A percentile compares a stretch with the other conserved stretches of the same genome.
Evolutionary conservation across 2,113 vertebrate species (phyloP).

Genomic region (Siniperca knerii): DNA sequence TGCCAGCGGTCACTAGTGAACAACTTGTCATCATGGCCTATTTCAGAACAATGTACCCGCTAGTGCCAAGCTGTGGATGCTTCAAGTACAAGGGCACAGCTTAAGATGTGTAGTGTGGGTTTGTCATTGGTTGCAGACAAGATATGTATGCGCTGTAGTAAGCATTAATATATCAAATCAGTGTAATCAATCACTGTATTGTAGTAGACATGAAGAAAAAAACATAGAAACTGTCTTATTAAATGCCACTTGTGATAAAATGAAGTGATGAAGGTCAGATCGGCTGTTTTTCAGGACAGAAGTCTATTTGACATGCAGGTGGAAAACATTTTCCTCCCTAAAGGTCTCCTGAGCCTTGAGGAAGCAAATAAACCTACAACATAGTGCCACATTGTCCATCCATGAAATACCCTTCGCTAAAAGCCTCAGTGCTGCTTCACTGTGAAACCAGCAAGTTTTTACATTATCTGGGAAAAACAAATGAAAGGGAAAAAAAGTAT

Average conservation of each 20-base stretch:
- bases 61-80: conserved; percentile 40
- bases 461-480: neutral
- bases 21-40: conserved; percentile 76
- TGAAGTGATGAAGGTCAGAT: conserved; percentile 57
- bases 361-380: conserved; percentile 43
- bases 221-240: neutral
- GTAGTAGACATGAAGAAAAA: neutral
- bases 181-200: neutral
- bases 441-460: neutral
- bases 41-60: conserved; percentile 63
- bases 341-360: conserved; percentile 64
- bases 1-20: conserved; percentile 69
- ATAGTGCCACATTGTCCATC: conserved; percentile 34
- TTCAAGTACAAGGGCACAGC: conserved; percentile 57
- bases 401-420: conserved; percentile 34
- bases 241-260: conserved; percentile 31
- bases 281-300: conserved; percentile 47
- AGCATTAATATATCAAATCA: conserved; percentile 13
- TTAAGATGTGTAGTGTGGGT: conserved; percentile 33
- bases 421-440: conserved; percentile 12
- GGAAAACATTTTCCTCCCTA: conserved; percentile 49
- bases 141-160: conserved; percentile 1
- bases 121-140: conserved; percentile 4
- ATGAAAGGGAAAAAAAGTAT: neutral
- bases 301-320: conserved; percentile 62